Base-by-base conservation (phyloP, 92 coral and sea anemone species). In the Zoanthus sociatus region DNA sequence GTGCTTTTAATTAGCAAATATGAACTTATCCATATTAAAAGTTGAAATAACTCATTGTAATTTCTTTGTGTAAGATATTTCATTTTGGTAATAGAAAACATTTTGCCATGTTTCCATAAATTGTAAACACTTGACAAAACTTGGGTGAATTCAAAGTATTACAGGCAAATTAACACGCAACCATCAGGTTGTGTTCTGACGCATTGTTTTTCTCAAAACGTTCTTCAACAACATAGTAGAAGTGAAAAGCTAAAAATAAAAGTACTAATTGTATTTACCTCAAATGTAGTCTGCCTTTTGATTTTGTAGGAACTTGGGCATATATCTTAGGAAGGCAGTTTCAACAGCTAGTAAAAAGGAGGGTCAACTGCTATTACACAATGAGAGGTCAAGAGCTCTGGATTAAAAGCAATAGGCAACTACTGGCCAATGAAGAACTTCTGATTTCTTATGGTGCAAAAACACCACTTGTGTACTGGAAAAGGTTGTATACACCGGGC, bases 381-480 rank as follows among this genome's bases (percentile, higher is more conserved):
- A 9, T 78, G 72, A 60, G 84, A 44, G 84, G 84, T 60, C 84
- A 61, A 9, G 84, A 78, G 72, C 18, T 78, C 55, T 78, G 73
- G 73, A 78, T 78, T 33, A 78, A 61, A 32, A 78, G 73, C 71
- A 78, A 61, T 37, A 33, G 72, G 37, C 72, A 18, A 60, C 73
- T 78, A 37, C 71, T 14, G 31, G 84, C 72, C 84, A 78, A 78
- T 61, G 84, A 78, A 37, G 71, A 78, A 9, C 72, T 78, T 12
- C 84, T 78, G 4, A 61, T 78, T 32, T 78, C 84, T 1, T 78
- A 78, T 78, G 84, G 84, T 33, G 72, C 72, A 56, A 78, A 18
- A 78, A 63, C 84, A 60, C 84, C 84, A 33, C 84, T 60, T 78
- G 84, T 78, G 84, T 78, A 78, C 56, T 78, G 84, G 73, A 61